Base-by-base conservation (phyloP, 92 coral and sea anemone genomes). In the Siderastrea radians region DNA sequence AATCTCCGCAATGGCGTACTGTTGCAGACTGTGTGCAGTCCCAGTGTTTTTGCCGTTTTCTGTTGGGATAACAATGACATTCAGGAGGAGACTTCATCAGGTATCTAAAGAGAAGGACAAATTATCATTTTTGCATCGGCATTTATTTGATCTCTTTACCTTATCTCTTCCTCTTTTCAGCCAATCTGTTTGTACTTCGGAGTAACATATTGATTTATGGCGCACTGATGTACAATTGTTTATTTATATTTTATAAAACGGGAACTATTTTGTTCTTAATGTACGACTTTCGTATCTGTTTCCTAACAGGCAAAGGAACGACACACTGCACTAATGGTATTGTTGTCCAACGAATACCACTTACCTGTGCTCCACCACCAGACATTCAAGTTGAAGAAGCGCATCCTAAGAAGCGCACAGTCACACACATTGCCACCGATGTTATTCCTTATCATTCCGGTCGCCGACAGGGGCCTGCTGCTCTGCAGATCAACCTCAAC, bases 41-140 rank as follows among this genome's bases (percentile, higher is more conserved):
- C 85, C 47, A 86, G 77, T 7, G 71, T 89, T 64, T 77, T 90
- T 53, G 93, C 91, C 6, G 90, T 87, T 60, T 79, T 90, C 72
- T 91, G 92, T 59, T 93, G 91, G 93, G 95, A 93, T 60, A 93
- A 89, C 89, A 93, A 86, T 46, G 95, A 89, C 70, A 66, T 93
- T 6, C 61, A 79, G 9, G 95, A 93, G 77, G 95, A 93, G 85
- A 93, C 91, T 44, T 60, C 89, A 47, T 89, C 93, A 83, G 93
- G 82, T 84, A 74, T 13, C 7, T 6, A 26, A 26, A 26, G 38
- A 26, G 38, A 26, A 26, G 38, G 38, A 26, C 38, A 26, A 26
- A 26, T 52, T 52, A 52, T 52, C 55, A 52, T 5, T 52, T 52
- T 52, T 52, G 55, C 55, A 52, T 52, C 55, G 55, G 55, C 55